Evolutionary conservation across 2,888 invertebrate genomes (phyloP).

Genomic region (Sesia bembeciformis): DNA sequence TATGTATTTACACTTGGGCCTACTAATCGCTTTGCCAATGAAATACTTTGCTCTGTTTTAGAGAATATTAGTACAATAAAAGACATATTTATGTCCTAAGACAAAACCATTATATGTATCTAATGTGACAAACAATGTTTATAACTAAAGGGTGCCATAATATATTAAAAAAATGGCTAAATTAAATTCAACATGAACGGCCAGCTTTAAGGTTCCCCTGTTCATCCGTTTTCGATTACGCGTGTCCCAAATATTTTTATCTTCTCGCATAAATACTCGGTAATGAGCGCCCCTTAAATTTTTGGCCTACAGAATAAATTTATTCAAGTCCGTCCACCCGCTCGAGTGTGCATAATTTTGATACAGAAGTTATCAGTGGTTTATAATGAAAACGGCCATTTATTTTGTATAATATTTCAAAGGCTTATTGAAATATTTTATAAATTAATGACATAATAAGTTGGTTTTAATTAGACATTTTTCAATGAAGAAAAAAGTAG

Average conservation of each 20-base stretch:
- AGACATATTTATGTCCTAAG: too few species aligned
- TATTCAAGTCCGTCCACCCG: conserved; percentile 60
- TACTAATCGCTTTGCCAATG: too few species aligned
- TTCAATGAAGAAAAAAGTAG: too few species aligned
- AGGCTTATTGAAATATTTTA: too few species aligned
- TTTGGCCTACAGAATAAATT: conserved; percentile 61
- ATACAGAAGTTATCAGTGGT: conserved; percentile 68
- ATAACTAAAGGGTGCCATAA: neutral
- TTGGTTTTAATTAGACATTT: too few species aligned
- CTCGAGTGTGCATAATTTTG: conserved; percentile 71
- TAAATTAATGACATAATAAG: too few species aligned
- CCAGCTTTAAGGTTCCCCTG: conserved; percentile 28
- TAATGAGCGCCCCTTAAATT: conserved; percentile 66
- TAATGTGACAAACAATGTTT: conserved; percentile 2
- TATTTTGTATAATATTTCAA: too few species aligned
- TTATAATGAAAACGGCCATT: conserved; percentile 38
- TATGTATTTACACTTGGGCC: too few species aligned
- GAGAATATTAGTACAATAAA: too few species aligned
- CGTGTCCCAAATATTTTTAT: conserved; percentile 73
- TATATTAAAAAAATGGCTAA: neutral
- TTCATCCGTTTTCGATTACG: conserved; percentile 69
- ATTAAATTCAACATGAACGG: neutral
- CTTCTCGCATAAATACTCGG: conserved; percentile 68
- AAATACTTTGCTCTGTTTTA: too few species aligned
- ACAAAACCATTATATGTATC: too few species aligned